Evolutionary conservation across 2,888 invertebrate genomes (phyloP).

Genomic region (Drosophila antonietae): DNA sequence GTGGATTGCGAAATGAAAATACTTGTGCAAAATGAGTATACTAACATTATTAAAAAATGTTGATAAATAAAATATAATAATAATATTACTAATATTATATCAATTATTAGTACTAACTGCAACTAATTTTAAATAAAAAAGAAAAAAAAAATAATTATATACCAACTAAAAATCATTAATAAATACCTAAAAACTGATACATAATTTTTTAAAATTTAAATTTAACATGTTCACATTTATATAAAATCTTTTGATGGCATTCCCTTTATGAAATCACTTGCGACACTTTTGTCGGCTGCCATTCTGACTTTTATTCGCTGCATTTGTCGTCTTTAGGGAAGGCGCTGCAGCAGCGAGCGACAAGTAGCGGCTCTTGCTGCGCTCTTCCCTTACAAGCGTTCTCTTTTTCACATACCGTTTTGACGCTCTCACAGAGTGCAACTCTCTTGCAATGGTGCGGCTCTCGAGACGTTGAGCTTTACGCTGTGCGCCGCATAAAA

Average conservation of each 20-base stretch:
- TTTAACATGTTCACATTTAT: not conserved
- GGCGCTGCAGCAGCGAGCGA: slow-evolving; percentile 49
- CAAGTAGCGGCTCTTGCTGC: slow-evolving; percentile 63
- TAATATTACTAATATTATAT: not conserved
- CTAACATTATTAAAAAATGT: too few species aligned
- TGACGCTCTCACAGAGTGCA: slow-evolving; percentile 42
- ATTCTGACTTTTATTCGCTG: slow-evolving; percentile 46
- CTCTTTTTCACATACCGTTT: slow-evolving; percentile 26
- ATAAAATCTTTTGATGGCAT: not conserved
- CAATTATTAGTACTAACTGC: not conserved
- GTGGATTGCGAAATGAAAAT: not conserved
- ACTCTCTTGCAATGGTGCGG: slow-evolving; percentile 29
- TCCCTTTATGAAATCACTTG: slow-evolving; percentile 6
- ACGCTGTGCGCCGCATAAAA: slow-evolving; percentile 52
- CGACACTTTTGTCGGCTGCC: slow-evolving; percentile 50
- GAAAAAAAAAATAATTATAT: not conserved
- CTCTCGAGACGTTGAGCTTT: slow-evolving; percentile 59
- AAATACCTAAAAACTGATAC: not conserved
- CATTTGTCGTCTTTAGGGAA: slow-evolving; percentile 66
- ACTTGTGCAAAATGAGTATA: not conserved
- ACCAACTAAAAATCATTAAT: not conserved
- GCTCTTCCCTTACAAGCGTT: slow-evolving; percentile 37
- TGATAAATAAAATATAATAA: not conserved
- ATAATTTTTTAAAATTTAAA: not conserved
- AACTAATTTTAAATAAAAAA: not conserved